Base-by-base conservation (phyloP, 1,140 invertebrate genomes). In the Drosophila yakuba region DNA sequence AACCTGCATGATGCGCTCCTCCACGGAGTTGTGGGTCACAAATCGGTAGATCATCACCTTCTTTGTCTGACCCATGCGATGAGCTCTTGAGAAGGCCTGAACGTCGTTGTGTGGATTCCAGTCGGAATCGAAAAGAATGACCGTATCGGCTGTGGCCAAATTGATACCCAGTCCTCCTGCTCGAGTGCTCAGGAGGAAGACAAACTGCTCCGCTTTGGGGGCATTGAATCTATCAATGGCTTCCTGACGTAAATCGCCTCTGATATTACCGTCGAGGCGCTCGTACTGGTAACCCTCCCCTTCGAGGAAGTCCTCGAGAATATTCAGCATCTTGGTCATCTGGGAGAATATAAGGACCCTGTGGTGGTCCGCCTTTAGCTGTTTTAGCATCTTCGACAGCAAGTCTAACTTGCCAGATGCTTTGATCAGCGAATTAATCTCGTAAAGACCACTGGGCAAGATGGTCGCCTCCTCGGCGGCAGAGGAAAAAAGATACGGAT, bases 21-120 rank as follows among this genome's bases (percentile, higher is more conserved):
- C 47, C n/a, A 50, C 47, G 7, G 47, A 28, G 7, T 32, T 50
- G 14, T n/a, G 47, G 8, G 12, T 50, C 25, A 50, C 47, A 50
- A 50, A 50, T 2, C 47, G 23, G 4, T 50, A 50, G 23, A 50
- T 50, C 47, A 50, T 50, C 0, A 50, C 47, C 14, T 50, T 50
- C 3, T 50, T 50, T 14, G 25, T 12, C 47, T 50, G 47, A 2
- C 47, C 47, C 5, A 50, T 50, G 8, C 47, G 47, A 32, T 50
- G 47, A n/a, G 47, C 47, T 32, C 47, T n/a, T 2, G 47, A n/a
- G 14, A 50, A 15, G 8, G 47, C 47, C 25, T 50, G 47, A 50
- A 50, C 14, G 25, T 50, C 47, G 47, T 47, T 47, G 20, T 50
- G 47, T 23, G 47, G 47, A 32, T 50, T 50, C 47, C 47, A 50